A percentile compares a stretch with the other conserved stretches of the same genome.
Evolutionary conservation across 92 coral and sea anemone genomes (phyloP).

Genomic region (Epizoanthus illoricatus): DNA sequence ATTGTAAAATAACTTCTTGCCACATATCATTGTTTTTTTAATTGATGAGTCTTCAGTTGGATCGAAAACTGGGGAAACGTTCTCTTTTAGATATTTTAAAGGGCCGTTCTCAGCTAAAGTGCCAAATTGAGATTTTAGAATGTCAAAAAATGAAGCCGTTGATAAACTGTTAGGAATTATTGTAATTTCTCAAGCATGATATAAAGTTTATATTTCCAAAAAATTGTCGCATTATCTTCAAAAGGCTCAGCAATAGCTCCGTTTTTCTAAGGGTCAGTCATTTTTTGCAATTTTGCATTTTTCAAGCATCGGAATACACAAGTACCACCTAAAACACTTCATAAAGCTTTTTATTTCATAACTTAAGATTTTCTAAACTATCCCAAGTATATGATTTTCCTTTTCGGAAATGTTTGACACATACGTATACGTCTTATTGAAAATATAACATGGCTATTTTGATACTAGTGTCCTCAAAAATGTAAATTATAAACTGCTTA

Average conservation of each 20-base stretch:
- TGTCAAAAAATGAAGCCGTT: constrained; percentile 17
- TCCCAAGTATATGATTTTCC: neutral
- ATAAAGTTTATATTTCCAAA: constrained; percentile 25
- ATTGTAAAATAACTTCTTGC: too few relatives aligned
- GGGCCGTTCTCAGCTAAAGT: constrained; percentile 30
- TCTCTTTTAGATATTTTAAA: constrained; percentile 5
- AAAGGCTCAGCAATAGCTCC: too few relatives aligned
- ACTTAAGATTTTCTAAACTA: neutral
- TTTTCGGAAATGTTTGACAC: constrained; percentile 7
- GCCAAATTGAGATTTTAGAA: constrained; percentile 19
- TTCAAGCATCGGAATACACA: neutral
- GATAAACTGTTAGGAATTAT: constrained; percentile 7
- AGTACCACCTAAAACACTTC: constrained; percentile 8
- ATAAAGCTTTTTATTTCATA: neutral
- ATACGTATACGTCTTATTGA: neutral
- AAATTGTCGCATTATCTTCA: neutral
- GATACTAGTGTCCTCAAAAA: too few relatives aligned
- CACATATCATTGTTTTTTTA: too few relatives aligned
- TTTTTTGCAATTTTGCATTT: neutral
- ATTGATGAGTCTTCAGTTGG: constrained; percentile 23
- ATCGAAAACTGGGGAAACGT: constrained; percentile 4
- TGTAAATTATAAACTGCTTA: too few relatives aligned
- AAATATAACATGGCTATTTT: too few relatives aligned
- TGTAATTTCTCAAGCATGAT: constrained; percentile 11
- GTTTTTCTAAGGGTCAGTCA: too few relatives aligned